Conservation (phyloP, 2,888 invertebrate species). For the Cryptocephalus primarius region DNA sequence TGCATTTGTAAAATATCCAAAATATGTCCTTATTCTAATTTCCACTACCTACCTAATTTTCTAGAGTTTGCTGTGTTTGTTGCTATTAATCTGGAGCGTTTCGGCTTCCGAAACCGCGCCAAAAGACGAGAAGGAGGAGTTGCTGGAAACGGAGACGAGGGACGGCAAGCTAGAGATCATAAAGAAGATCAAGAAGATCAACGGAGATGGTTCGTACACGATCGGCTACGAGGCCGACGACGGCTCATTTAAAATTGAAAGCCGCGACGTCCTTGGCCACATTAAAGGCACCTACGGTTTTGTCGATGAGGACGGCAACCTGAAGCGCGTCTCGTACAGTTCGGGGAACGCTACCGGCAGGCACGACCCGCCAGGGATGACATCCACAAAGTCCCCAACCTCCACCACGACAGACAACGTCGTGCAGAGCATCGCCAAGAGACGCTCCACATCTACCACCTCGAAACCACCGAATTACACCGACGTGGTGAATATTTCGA, state of each 20-base stretch:
- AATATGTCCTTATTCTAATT: too few relatives aligned
- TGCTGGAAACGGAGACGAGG: slow-evolving; percentile 51
- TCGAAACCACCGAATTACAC: slow-evolving; percentile 24
- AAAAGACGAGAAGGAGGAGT: slow-evolving; percentile 32
- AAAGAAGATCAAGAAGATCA: slow-evolving; percentile 69
- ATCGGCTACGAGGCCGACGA: slow-evolving; percentile 79
- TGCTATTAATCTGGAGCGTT: neutral
- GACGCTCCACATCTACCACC: slow-evolving; percentile 38
- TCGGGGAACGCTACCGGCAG: slow-evolving; percentile 43
- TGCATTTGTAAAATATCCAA: too few relatives aligned
- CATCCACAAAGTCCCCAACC: slow-evolving; percentile 33
- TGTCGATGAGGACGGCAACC: slow-evolving; percentile 63
- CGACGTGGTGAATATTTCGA: slow-evolving; percentile 20
- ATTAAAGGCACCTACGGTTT: slow-evolving; percentile 78
- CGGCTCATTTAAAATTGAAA: slow-evolving; percentile 78
- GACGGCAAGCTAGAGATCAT: slow-evolving; percentile 68
- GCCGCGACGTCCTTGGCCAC: slow-evolving; percentile 65
- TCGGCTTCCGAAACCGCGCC: neutral
- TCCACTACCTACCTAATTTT: neutral
- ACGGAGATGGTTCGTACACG: slow-evolving; percentile 75
- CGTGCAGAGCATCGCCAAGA: slow-evolving; percentile 54
- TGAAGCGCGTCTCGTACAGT: slow-evolving; percentile 68
- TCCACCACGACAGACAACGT: slow-evolving; percentile 41
- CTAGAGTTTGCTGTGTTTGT: neutral
- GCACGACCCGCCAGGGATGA: slow-evolving; percentile 1